Conservation (phyloP, 2,797 vertebrate species). For the Antennarius maculatus region DNA sequence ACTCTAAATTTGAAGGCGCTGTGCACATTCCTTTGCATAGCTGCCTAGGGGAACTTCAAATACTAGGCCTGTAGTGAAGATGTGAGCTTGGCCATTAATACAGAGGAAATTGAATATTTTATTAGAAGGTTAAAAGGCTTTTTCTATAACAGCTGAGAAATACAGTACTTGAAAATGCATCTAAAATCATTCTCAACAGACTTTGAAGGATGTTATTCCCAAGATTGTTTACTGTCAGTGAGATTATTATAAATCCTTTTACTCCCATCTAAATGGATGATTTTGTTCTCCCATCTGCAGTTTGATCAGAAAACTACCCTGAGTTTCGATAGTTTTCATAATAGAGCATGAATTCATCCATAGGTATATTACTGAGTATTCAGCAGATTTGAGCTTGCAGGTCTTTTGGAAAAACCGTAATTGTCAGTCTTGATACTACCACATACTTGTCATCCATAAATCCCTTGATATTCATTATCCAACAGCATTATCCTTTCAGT, state of each 20-base stretch:
- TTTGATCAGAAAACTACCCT: constrained; percentile 15
- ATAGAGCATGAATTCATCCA: constrained; percentile 19
- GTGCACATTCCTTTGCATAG: not conserved
- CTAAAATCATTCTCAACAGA: constrained; percentile 27
- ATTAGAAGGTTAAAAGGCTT: constrained; percentile 36
- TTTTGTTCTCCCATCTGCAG: constrained; percentile 30
- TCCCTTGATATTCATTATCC: not conserved
- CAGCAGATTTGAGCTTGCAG: constrained; percentile 19
- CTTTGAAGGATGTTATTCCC: constrained; percentile 42
- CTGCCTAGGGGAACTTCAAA: not conserved
- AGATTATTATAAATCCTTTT: constrained; percentile 34
- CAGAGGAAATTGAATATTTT: constrained; percentile 4
- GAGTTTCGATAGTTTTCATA: constrained; percentile 26
- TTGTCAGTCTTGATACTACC: not conserved
- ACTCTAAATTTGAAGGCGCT: not conserved
- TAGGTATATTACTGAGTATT: constrained; percentile 17
- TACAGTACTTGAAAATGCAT: constrained; percentile 32
- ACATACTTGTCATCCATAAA: not conserved
- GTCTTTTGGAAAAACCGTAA: constrained; percentile 17
- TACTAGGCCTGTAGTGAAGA: constrained; percentile 7
- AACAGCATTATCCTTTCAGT: not conserved
- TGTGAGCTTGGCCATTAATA: constrained; percentile 13
- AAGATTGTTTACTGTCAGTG: constrained; percentile 25
- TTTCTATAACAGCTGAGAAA: constrained; percentile 29
- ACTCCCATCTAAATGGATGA: constrained; percentile 16